Percentiles rank a stretch among this genome's conserved stretches.
These are phyloP conservation scores for Pantherophis alleghaniensis DNA, from an alignment of 2,797 vertebrate species.

Conservation along the genomic window DNA sequence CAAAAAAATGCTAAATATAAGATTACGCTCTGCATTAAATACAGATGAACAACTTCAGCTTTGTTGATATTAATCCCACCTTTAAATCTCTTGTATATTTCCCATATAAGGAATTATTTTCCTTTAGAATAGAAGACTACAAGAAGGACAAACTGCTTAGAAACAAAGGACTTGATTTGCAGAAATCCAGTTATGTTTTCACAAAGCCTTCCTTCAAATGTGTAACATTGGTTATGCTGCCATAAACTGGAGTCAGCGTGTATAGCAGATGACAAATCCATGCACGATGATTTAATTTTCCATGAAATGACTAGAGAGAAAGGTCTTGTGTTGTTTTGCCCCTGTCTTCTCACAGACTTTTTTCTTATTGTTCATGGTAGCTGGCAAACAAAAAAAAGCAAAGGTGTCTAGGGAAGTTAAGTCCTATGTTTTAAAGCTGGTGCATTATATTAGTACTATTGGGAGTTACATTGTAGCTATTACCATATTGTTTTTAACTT, in stretches of 20 bases:
- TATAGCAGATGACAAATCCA: not conserved
- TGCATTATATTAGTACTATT: not conserved
- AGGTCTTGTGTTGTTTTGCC: not conserved
- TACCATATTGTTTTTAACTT: not conserved
- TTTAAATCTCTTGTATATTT: not conserved
- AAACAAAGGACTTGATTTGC: not conserved
- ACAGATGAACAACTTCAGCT: not conserved
- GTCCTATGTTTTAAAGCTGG: constrained; percentile 5
- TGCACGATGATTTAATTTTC: not conserved
- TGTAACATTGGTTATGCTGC: not conserved
- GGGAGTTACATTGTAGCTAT: not conserved
- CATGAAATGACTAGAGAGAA: not conserved
- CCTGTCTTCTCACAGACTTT: not conserved
- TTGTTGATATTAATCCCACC: not conserved
- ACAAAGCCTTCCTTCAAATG: not conserved
- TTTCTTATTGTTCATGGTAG: constrained; percentile 23
- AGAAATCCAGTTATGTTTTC: not conserved
- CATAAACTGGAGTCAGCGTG: not conserved
- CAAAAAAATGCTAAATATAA: not conserved
- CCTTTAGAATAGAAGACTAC: not conserved
- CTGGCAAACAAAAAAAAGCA: not conserved
- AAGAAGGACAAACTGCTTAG: not conserved
- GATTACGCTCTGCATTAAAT: not conserved
- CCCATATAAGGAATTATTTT: not conserved
- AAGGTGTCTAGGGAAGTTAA: constrained; percentile 20